Percentiles rank a stretch among this genome's conserved stretches.
phyloP scores from a whole-genome alignment of 2,797 vertebrate genomes.

The Okamejei kenojei region DNA sequence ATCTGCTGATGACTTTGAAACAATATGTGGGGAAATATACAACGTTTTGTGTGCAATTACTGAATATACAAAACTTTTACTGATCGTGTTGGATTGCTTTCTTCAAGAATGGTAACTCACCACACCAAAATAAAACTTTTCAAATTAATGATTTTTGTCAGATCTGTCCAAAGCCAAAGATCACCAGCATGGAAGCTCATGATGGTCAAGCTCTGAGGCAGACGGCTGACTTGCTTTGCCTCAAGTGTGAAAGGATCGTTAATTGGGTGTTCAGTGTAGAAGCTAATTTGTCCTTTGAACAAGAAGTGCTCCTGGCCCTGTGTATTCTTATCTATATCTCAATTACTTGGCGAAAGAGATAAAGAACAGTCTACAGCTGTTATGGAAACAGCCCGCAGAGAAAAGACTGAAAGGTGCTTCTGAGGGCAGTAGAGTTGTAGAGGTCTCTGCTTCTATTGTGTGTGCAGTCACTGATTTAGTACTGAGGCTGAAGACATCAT shows the following conservation, averaged over 20 bases:
- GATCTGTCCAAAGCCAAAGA: not conserved
- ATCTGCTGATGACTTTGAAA: not conserved
- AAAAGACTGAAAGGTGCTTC: conserved; percentile 50
- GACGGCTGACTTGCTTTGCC: conserved; percentile 38
- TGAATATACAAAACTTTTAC: not conserved
- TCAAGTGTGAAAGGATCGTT: conserved; percentile 45
- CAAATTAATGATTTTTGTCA: not conserved
- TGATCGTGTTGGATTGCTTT: not conserved
- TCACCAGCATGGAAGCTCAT: too few relatives aligned
- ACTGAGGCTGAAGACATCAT: conserved; percentile 54
- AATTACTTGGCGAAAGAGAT: conserved; percentile 46
- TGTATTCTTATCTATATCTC: conserved; percentile 47
- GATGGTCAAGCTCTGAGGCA: not conserved
- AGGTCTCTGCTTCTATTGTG: conserved; percentile 49
- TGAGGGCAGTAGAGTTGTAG: conserved; percentile 54
- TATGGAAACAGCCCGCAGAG: conserved; percentile 55
- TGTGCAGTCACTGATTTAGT: conserved; percentile 53
- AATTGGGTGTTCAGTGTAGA: conserved; percentile 44
- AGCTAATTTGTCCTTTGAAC: conserved; percentile 51
- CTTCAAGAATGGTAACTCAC: not conserved
- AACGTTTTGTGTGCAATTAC: not conserved
- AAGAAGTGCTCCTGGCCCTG: conserved; percentile 47
- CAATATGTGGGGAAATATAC: not conserved
- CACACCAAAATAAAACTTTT: not conserved
- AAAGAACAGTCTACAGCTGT: conserved; percentile 49